These are phyloP conservation scores for Salvelinus alpinus DNA, from an alignment of 2,113 vertebrate genomes.

Conservation along the genomic window DNA sequence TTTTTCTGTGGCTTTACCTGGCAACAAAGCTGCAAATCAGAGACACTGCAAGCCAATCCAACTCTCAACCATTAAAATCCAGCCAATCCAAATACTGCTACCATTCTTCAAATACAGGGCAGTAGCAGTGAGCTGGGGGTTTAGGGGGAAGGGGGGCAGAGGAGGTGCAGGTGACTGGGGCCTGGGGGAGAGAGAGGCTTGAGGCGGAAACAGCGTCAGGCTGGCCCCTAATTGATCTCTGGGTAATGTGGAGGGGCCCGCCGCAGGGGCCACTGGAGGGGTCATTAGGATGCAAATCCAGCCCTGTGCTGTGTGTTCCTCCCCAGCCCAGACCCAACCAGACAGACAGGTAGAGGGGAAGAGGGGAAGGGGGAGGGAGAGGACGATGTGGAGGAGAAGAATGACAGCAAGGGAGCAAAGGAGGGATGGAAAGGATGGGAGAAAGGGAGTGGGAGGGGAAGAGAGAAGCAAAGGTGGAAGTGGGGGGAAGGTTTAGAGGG, in stretches of 20 bases:
- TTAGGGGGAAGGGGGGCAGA: background rate
- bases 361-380: constrained; percentile 7
- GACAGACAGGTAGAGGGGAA: background rate
- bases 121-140: constrained; percentile 35
- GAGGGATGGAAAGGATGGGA: constrained; percentile 15
- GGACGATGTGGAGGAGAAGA: constrained; percentile 17
- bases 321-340: constrained; percentile 19
- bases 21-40: constrained; percentile 39
- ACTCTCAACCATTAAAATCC: background rate
- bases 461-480: constrained; percentile 14
- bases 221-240: constrained; percentile 78
- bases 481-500: constrained; percentile 11
- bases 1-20: constrained; percentile 56
- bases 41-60: constrained; percentile 21
- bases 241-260: constrained; percentile 72
- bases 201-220: constrained; percentile 55
- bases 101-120: background rate
- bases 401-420: background rate
- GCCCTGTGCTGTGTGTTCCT: constrained; percentile 40
- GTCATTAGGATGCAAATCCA: constrained; percentile 80
- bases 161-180: too few relatives aligned
- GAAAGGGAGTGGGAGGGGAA: constrained; percentile 34
- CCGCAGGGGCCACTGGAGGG: constrained; percentile 37
- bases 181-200: constrained; percentile 23
- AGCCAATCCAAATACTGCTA: too few relatives aligned